Percentiles rank a stretch among this genome's conserved stretches.
These are phyloP conservation scores for Spisula subtruncata DNA, from an alignment of 2,888 invertebrate species.

Conservation along the genomic window DNA sequence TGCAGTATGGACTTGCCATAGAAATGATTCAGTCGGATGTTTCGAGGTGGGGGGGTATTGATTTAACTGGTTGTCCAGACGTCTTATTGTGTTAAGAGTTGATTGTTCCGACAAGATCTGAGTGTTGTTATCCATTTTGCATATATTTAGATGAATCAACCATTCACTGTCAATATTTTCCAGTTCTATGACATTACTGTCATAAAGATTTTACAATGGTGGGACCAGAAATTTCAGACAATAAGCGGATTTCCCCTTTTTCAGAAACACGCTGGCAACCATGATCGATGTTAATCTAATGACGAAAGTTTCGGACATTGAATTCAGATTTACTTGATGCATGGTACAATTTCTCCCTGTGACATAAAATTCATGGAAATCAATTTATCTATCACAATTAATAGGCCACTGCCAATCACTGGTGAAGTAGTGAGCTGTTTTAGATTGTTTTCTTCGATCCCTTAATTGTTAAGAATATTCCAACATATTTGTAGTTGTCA, in stretches of 20 bases:
- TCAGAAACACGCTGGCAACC: too few relatives aligned
- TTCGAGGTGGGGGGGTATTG: not conserved
- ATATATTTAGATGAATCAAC: not conserved
- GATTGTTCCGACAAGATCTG: not conserved
- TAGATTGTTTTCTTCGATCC: not conserved
- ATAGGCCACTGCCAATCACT: not conserved
- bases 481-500: not conserved
- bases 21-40: not conserved
- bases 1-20: not conserved
- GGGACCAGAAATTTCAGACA: too few relatives aligned
- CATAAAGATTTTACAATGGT: too few relatives aligned
- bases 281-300: too few relatives aligned
- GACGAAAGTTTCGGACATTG: too few relatives aligned
- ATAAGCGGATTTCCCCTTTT: too few relatives aligned
- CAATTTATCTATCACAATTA: not conserved
- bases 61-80: not conserved
- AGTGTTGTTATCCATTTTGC: not conserved
- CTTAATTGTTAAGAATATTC: not conserved
- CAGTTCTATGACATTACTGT: too few relatives aligned
- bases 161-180: too few relatives aligned
- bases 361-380: not conserved
- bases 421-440: too few relatives aligned
- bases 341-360: not conserved
- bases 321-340: too few relatives aligned
- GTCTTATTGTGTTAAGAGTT: not conserved